phyloP scores from a whole-genome alignment of 2,888 invertebrate genomes.

The Sympetrum striolatum region DNA sequence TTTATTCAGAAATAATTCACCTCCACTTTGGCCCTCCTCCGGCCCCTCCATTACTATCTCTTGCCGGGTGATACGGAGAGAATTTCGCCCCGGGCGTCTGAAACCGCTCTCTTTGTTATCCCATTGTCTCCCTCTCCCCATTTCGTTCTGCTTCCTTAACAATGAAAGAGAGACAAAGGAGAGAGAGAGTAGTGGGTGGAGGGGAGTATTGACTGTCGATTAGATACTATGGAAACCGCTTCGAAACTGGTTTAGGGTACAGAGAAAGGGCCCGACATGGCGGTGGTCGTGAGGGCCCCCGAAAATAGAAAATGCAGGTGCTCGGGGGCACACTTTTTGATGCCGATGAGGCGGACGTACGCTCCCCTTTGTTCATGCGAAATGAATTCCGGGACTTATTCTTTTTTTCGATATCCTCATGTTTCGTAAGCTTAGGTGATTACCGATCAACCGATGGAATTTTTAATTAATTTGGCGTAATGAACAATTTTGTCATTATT shows the following conservation, averaged over 20 bases:
- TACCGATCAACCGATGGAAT: too few species aligned
- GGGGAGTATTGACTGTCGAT: conserved; percentile 29
- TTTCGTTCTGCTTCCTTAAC: background rate
- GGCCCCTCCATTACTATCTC: background rate
- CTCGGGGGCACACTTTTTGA: background rate
- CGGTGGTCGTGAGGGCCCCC: conserved; percentile 1
- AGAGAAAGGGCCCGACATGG: conserved; percentile 1
- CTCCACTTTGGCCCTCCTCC: background rate
- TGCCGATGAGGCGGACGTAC: background rate
- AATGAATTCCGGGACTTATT: too few species aligned
- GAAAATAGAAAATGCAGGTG: background rate
- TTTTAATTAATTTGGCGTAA: too few species aligned
- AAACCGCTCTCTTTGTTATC: conserved; percentile 7
- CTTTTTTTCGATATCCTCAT: too few species aligned
- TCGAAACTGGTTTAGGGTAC: background rate
- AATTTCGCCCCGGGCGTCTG: background rate
- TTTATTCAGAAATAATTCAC: background rate
- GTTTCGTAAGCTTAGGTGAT: too few species aligned
- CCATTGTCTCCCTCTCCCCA: conserved; percentile 16
- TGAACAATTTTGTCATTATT: too few species aligned
- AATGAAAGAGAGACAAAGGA: conserved; percentile 22
- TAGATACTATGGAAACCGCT: conserved; percentile 16
- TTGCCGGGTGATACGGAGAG: background rate
- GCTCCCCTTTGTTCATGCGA: background rate
- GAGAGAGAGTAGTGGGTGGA: background rate